phyloP scores from a whole-genome alignment of 2,113 vertebrate species.

The Stegostoma tigrinum region DNA sequence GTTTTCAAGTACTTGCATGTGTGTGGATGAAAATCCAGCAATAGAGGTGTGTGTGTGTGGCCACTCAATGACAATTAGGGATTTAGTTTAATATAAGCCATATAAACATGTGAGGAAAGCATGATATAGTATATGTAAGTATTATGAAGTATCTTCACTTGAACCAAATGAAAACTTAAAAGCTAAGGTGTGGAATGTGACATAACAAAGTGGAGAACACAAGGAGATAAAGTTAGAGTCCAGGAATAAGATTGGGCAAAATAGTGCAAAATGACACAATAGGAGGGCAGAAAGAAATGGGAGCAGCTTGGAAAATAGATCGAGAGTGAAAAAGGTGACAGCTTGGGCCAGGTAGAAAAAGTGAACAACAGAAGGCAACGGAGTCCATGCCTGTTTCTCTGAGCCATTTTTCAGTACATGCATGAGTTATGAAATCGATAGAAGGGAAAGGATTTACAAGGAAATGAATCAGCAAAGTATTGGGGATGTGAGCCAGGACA shows the following conservation, averaged over 20 bases:
- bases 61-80: background rate
- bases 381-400: background rate
- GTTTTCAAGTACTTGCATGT: background rate
- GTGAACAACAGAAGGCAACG: background rate
- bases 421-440: background rate
- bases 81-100: background rate
- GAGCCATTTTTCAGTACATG: background rate
- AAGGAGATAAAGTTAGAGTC: background rate
- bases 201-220: background rate
- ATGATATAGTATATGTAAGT: no score
- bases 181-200: background rate
- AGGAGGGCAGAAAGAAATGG: background rate
- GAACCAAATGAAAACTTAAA: background rate
- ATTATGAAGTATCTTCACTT: no score
- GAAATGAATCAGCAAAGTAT: background rate
- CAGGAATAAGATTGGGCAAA: background rate
- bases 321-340: background rate
- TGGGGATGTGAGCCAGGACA: background rate
- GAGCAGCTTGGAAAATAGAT: background rate
- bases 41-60: background rate
- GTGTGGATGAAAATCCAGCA: background rate
- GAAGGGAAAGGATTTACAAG: background rate
- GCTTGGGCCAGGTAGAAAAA: background rate
- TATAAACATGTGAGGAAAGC: background rate
- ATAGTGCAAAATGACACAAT: background rate